Evolutionary conservation across 2,797 vertebrate genomes (phyloP).

Genomic region (Premnoplex brunnescens): DNA sequence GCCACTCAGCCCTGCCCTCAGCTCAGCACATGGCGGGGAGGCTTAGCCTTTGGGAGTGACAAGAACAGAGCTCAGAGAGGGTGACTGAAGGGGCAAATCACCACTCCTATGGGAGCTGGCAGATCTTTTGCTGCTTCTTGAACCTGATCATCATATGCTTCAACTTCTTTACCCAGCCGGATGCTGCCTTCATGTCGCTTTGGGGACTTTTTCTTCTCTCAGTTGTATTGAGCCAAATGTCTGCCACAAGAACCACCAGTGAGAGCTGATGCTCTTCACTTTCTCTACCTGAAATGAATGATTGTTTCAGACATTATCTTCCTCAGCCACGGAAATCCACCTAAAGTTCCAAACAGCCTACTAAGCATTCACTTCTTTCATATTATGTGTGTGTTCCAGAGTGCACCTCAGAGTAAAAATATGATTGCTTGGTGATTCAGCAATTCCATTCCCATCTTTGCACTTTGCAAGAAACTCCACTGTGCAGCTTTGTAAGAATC

Average conservation of each 20-base stretch:
- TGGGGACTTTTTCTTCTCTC: background rate
- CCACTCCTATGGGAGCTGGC: background rate
- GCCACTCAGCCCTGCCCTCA: background rate
- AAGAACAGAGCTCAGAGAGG: background rate
- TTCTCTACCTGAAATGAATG: background rate
- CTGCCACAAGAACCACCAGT: background rate
- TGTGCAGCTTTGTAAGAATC: background rate
- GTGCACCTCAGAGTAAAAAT: background rate
- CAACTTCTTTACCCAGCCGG: background rate
- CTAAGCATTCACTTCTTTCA: background rate
- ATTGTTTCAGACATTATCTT: background rate
- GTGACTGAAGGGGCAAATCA: background rate
- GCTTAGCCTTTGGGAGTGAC: background rate
- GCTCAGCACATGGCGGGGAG: background rate
- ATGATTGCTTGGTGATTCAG: background rate
- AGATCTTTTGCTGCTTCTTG: background rate
- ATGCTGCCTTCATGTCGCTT: background rate
- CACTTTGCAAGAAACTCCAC: background rate
- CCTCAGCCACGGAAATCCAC: conserved; percentile 17
- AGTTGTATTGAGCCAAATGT: background rate
- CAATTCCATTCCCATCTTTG: background rate
- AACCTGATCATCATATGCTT: background rate
- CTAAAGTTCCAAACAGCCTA: background rate
- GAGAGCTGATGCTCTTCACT: background rate
- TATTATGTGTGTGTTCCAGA: background rate